Evolutionary conservation across 2,797 vertebrate genomes (phyloP), one percentile per base, ranked within the genome.

Genomic region (Liparis tanakae): DNA sequence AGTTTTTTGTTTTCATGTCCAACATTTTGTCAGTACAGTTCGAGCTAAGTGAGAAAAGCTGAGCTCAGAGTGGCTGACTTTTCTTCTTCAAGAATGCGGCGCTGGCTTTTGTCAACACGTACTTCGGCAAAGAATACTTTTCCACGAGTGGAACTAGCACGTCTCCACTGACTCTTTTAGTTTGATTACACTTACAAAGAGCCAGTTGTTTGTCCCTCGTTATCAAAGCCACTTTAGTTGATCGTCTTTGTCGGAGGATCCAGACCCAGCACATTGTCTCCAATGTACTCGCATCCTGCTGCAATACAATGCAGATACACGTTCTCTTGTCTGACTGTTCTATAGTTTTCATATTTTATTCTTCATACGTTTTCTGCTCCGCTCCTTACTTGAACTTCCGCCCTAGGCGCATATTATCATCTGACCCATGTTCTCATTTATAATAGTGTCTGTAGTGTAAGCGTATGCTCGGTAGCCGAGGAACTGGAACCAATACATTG

Each of bases 361-460:
- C 74, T 75, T 85, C 25, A 41, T 30, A 76, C 50, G 63, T 83
- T 83, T 82, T 70, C 46, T 74, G 25, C 68, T 71, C 65, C 63
- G 22, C 39, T 74, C 73, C 83, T 81, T 74, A 73, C 66, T 90
- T 89, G 78, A 88, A 85, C 76, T 65, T 68, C 70, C 78, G 85
- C 91, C 84, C 64, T 81, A 88, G 81, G 82, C 76, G 33, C 67
- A 82, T 70, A 89, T 89, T 91, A 90, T 88, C 78, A 89, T 88
- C 82, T 88, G 83, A 70, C 63, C 75, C 81, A 78, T 82, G 66
- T 87, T 92, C 79, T 87, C 76, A 86, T 93, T 90, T 90, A 83
- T 85, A 84, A 67, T 92, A 94, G 94, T 89, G 92, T 94, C 93
- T 88, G 81, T 69, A 65, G 79, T 74, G 89, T 88, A 85, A 90